phyloP scores from a whole-genome alignment of 2,113 vertebrate species.

The Blennius ocellaris region DNA sequence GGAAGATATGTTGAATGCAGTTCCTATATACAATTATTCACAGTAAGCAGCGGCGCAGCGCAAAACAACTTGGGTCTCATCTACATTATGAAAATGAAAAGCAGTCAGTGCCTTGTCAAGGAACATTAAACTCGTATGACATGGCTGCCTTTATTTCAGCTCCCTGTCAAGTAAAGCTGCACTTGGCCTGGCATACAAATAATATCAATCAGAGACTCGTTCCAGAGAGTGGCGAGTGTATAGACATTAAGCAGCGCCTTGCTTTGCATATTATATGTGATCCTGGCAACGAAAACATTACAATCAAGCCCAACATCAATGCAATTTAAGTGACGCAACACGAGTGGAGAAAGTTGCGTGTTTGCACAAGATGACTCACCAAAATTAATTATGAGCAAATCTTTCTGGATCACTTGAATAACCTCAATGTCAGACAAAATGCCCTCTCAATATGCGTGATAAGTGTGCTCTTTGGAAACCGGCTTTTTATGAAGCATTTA shows the following conservation, averaged over 20 bases:
- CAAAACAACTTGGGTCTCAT: constrained; percentile 51
- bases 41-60: constrained; percentile 42
- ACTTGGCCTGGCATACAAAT: constrained; percentile 38
- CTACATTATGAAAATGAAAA: constrained; percentile 62
- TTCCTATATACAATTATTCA: constrained; percentile 66
- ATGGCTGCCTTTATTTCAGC: constrained; percentile 54
- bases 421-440: constrained; percentile 27
- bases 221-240: constrained; percentile 30
- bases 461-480: constrained; percentile 1
- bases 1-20: constrained; percentile 43
- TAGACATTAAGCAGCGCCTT: constrained; percentile 25
- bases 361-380: constrained; percentile 27
- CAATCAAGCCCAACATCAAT: constrained; percentile 27
- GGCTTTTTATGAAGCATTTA: constrained; percentile 6
- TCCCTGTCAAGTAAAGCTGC: constrained; percentile 63
- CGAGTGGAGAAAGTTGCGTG: constrained; percentile 4
- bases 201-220: constrained; percentile 42
- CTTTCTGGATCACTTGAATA: constrained; percentile 1
- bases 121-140: constrained; percentile 59
- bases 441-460: not conserved
- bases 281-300: constrained; percentile 28
- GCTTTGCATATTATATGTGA: constrained; percentile 39
- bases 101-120: constrained; percentile 56
- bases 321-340: constrained; percentile 26
- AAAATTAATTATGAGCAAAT: constrained; percentile 42